Base-by-base conservation (phyloP, 2,113 vertebrate genomes). In the Megaceryle maxima region DNA sequence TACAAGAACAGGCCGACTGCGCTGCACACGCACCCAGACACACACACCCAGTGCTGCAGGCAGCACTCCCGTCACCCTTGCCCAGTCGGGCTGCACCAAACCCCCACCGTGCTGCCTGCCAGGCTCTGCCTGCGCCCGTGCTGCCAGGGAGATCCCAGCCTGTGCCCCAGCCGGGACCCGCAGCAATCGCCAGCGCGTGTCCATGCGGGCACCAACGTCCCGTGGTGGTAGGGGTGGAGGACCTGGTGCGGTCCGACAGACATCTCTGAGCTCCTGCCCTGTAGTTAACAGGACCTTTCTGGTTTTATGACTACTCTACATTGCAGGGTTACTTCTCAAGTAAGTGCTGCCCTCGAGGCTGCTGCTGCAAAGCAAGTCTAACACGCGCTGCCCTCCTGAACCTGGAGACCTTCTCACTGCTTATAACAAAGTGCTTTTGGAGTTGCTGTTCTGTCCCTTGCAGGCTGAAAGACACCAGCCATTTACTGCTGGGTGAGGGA, bases 181-280 rank as follows among this genome's bases (percentile, higher is more conserved):
- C 41, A 16, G 41, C 56, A 3, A 7, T 6, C 35, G 16, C 26
- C 56, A 25, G 67, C 66, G 7, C 0, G 3, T 22, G 4, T 22
- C n/a, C 28, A 29, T 0, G 1, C 1, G 0, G 39, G 21, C 46
- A 33, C 35, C 2, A 0, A 13, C 33, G 4, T 8, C 66, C 59
- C 55, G 26, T 0, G 1, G 75, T 0, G 1, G 31, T 7, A 46
- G 1, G 7, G 29, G 25, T 4, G 2, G 53, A 56, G 70, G n/a
- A 59, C 10, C 10, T 0, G 8, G 28, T 4, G 0, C 0, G 0
- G 37, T 8, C n/a, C 1, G 2, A 13, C 78, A 68, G 57, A 64
- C 16, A 4, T 2, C 63, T 24, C 94, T 26, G 66, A 81, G 60
- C 70, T 85, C 69, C 72, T 0, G 3, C 41, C 64, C 50, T 10